Percentiles rank a stretch among this genome's conserved stretches.
phyloP scores from a whole-genome alignment of 2,113 vertebrate genomes.

The Atherinomorus stipes region DNA sequence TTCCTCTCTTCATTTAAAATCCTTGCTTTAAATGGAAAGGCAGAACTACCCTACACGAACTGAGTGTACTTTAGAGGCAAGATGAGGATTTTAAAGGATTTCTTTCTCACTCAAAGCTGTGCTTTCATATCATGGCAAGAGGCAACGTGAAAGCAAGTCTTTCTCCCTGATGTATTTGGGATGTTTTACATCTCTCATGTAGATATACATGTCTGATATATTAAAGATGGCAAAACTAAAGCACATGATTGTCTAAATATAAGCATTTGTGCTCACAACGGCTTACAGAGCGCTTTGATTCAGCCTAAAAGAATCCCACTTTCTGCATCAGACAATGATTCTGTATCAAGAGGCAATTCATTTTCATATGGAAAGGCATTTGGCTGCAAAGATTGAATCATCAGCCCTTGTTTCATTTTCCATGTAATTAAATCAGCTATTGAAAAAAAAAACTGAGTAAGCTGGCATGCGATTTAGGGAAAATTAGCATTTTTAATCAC shows the following conservation, averaged over 20 bases:
- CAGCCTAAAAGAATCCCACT: slow-evolving; percentile 24
- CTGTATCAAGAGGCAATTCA: slow-evolving; percentile 67
- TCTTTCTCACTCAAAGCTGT: slow-evolving; percentile 21
- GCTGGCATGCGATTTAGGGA: slow-evolving; percentile 73
- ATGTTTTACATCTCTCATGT: not conserved
- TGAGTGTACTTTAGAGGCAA: slow-evolving; percentile 37
- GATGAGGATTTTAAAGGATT: slow-evolving; percentile 51
- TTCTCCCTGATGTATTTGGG: not conserved
- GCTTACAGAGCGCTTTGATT: slow-evolving; percentile 11
- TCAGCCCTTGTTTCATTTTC: slow-evolving; percentile 81
- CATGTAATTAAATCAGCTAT: slow-evolving; percentile 83
- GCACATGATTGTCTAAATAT: slow-evolving; percentile 14
- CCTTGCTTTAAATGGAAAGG: slow-evolving; percentile 50
- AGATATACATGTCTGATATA: not conserved
- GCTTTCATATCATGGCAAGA: slow-evolving; percentile 32
- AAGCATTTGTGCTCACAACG: slow-evolving; percentile 14
- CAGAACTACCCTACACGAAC: slow-evolving; percentile 19
- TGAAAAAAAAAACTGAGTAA: slow-evolving; percentile 71
- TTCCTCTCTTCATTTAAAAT: slow-evolving; percentile 51
- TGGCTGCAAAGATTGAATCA: slow-evolving; percentile 79
- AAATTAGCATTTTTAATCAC: slow-evolving; percentile 87
- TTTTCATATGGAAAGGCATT: slow-evolving; percentile 68
- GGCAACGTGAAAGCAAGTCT: slow-evolving; percentile 9
- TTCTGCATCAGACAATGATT: slow-evolving; percentile 68
- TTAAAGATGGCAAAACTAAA: slow-evolving; percentile 22